Base-by-base conservation (phyloP, 2,797 vertebrate species). In the Lerista edwardsae region DNA sequence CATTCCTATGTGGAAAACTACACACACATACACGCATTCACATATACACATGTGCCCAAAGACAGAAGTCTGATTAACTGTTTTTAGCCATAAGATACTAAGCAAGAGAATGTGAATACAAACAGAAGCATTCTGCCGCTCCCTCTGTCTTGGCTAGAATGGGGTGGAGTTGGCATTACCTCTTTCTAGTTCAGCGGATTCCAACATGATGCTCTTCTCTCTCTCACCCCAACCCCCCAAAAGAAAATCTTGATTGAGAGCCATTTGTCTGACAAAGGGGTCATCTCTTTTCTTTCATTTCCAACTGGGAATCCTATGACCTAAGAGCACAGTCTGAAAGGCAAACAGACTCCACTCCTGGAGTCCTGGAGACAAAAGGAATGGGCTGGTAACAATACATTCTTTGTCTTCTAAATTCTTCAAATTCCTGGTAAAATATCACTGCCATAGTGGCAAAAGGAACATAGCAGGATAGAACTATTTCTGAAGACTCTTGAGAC, bases 361-460 rank as follows among this genome's bases (percentile, higher is more conserved):
- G 2, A 72, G 39, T 7, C 21, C 29, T 84, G 36, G 19, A 79
- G 44, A 72, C 44, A 76, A 75, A 81, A 77, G 44, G 19, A 34
- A 80, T 76, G 73, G 44, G 31, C 23, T 27, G 57, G 27, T 64
- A 77, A 64, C 64, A 72, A 64, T 75, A 61, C 9, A 3, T 31
- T 34, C 44, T 77, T 79, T 79, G 62, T 72, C 44, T 80, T 57
- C 55, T 64, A 8, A 41, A 72, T 84, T 71, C 29, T 77, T 87
- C 65, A 57, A 65, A 73, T 76, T 87, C 73, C 73, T 80, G 29
- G 12, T 3, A 61, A 57, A 1, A 17, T 14, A 25, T n/a, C 64
- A 19, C 29, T 73, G 34, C 21, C 71, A 76, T 25, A 25, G 23
- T 86, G 57, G 29, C 9, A 65, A 76, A 75, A 76, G 29, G 29